Conservation (phyloP, 1,140 invertebrate species). For the Apolygus lucorum region DNA sequence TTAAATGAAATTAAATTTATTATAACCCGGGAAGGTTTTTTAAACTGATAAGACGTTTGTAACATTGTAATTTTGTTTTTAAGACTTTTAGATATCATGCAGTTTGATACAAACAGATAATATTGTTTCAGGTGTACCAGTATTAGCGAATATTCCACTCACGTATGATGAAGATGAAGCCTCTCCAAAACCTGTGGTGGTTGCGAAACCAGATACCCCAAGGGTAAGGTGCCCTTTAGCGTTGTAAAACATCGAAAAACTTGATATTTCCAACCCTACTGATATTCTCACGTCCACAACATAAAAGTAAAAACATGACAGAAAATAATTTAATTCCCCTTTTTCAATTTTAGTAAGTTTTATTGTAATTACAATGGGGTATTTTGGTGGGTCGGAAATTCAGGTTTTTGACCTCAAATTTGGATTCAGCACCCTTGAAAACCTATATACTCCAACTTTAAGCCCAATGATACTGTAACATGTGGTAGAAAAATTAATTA, state of each 20-base stretch:
- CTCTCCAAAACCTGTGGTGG: background rate
- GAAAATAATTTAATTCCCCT: too few species aligned
- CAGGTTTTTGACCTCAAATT: too few species aligned
- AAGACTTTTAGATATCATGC: constrained; percentile 12
- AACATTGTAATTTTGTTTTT: background rate
- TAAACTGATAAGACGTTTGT: background rate
- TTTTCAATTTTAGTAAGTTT: too few species aligned
- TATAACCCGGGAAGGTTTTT: background rate
- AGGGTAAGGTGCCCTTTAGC: background rate
- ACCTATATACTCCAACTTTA: too few species aligned
- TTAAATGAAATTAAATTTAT: background rate
- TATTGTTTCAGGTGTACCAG: constrained; percentile 41
- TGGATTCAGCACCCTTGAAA: too few species aligned
- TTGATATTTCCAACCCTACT: background rate
- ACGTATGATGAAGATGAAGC: background rate
- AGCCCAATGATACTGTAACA: too few species aligned
- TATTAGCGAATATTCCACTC: constrained; percentile 67
- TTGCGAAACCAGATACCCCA: background rate
- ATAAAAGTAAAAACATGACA: too few species aligned
- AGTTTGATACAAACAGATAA: constrained; percentile 29
- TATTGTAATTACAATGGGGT: too few species aligned
- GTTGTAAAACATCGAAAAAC: background rate
- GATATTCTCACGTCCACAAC: too few species aligned
- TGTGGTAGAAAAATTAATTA: too few species aligned
- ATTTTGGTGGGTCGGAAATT: too few species aligned